These are phyloP conservation scores for Platycnemis pennipes DNA, from an alignment of 2,888 invertebrate genomes.

Conservation along the genomic window DNA sequence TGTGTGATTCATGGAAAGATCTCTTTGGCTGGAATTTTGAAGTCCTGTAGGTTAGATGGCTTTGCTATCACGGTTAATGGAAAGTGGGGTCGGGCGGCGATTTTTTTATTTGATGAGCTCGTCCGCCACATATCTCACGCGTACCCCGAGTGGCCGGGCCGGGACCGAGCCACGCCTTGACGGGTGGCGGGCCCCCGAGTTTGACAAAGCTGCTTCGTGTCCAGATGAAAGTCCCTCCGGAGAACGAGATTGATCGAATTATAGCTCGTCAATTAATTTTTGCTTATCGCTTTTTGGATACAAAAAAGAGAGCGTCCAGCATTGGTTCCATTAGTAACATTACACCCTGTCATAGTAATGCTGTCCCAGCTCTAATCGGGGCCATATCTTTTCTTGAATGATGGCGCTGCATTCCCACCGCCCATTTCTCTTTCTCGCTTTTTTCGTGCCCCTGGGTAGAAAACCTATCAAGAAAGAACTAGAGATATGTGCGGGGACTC, in stretches of 20 bases:
- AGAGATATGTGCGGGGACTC: not conserved
- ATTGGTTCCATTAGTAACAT: slow-evolving; percentile 34
- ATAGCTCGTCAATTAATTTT: slow-evolving; percentile 63
- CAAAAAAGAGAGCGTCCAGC: slow-evolving; percentile 1
- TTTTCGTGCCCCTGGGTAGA: not conserved
- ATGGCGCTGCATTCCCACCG: not conserved
- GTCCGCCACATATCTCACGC: no score
- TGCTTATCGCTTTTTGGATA: slow-evolving; percentile 31
- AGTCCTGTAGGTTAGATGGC: not conserved
- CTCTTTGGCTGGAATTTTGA: no score
- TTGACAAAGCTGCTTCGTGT: slow-evolving; percentile 64
- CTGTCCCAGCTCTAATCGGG: not conserved
- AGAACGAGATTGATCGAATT: slow-evolving; percentile 51
- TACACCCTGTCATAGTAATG: slow-evolving; percentile 41
- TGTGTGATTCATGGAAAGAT: no score
- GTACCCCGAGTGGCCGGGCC: not conserved
- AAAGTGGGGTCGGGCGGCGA: not conserved
- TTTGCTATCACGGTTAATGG: not conserved
- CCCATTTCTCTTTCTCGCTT: not conserved
- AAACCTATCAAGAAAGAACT: slow-evolving; percentile 27
- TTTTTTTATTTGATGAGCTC: not conserved
- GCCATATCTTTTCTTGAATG: slow-evolving; percentile 27
- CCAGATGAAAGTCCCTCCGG: slow-evolving; percentile 58
- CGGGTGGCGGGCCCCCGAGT: not conserved
- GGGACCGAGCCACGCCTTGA: not conserved